A percentile compares a stretch with the other conserved stretches of the same genome.
Evolutionary conservation across 2,888 invertebrate genomes (phyloP).

Genomic region (Cetonia aurata): DNA sequence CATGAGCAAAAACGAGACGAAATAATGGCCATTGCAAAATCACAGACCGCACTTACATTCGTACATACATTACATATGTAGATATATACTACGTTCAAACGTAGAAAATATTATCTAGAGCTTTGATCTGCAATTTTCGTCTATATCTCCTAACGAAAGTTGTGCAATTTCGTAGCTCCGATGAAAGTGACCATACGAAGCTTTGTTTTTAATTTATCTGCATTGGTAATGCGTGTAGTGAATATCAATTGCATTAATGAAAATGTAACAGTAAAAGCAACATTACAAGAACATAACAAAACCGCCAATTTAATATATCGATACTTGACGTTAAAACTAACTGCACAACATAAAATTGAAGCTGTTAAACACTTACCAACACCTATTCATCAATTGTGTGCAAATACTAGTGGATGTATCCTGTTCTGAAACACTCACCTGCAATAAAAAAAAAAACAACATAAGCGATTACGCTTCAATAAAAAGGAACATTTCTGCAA

Average conservation of each 20-base stretch:
- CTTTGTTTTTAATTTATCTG: neutral
- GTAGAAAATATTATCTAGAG: conserved; percentile 24
- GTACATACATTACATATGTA: too few species aligned
- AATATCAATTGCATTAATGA: conserved; percentile 1
- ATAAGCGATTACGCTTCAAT: conserved; percentile 3
- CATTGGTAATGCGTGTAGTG: neutral
- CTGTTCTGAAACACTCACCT: conserved; percentile 32
- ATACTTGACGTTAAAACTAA: neutral
- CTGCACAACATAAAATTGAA: neutral
- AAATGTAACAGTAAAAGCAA: neutral
- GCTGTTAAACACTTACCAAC: conserved; percentile 21
- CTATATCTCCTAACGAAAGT: conserved; percentile 22
- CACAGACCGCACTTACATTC: conserved; percentile 6
- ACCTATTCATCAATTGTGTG: conserved; percentile 7
- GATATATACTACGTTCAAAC: neutral
- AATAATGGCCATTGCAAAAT: conserved; percentile 24
- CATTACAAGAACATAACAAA: neutral
- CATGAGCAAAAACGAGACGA: conserved; percentile 18
- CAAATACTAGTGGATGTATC: conserved; percentile 2
- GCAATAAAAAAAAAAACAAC: conserved; percentile 30
- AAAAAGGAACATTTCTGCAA: neutral
- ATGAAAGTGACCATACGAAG: conserved; percentile 6
- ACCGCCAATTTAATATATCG: neutral
- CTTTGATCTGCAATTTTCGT: conserved; percentile 29
- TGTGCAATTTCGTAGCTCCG: conserved; percentile 9